A percentile compares a stretch with the other conserved stretches of the same genome.
Conservation (phyloP, 1,140 invertebrate genomes). For the Papilio helenus region DNA sequence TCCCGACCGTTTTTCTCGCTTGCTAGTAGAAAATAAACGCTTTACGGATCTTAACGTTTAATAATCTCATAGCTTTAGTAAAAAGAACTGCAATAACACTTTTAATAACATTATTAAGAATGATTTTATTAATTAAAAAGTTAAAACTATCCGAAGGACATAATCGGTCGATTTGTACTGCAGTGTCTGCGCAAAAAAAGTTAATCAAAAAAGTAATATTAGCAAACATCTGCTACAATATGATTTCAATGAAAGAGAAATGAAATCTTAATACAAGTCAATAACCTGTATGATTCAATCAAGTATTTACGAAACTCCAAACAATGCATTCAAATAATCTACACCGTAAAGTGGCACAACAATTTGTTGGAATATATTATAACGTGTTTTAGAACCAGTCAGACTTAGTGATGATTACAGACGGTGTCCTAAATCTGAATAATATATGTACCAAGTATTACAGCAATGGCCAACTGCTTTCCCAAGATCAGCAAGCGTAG, state of each 20-base stretch:
- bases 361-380: background rate
- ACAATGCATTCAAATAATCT: conserved; percentile 1
- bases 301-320: background rate
- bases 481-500: conserved; percentile 57
- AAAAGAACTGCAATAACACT: background rate
- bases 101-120: too few species aligned
- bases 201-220: background rate
- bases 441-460: conserved; percentile 22
- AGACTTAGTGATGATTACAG: background rate
- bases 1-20: background rate
- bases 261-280: background rate
- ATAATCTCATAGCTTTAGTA: background rate
- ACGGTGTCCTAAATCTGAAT: conserved; percentile 18
- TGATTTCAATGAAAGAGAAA: background rate
- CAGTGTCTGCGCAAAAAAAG: background rate
- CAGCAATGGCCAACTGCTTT: conserved; percentile 49
- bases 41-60: background rate
- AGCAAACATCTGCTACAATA: background rate
- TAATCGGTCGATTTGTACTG: background rate
- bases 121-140: too few species aligned
- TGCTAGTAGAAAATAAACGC: background rate
- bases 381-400: conserved; percentile 2
- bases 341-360: background rate
- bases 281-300: conserved; percentile 18
- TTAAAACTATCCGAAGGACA: background rate